Base-by-base conservation (phyloP, 2,113 vertebrate species). In the Lycaon pictus region DNA sequence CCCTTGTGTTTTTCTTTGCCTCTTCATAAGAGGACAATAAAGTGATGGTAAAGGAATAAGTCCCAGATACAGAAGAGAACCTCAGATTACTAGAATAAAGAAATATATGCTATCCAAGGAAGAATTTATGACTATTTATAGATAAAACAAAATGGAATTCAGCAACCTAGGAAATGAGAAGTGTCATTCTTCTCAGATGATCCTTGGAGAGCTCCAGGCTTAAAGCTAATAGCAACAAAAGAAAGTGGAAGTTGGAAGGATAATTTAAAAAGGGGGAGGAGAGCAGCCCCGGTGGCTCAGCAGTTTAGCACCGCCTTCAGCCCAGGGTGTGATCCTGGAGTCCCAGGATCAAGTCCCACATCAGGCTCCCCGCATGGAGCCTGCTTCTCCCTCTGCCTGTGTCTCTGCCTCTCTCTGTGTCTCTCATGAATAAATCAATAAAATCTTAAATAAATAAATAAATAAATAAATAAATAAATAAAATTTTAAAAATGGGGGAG, bases 31-130 rank as follows among this genome's bases (percentile, higher is more conserved):
- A 94, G 32, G 13, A 25, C 29, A 77, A 58, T 94, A 62, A 65
- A 82, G 72, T 83, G 11, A 95, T 63, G 29, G 2, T 15, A 74
- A 86, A 88, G 69, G 9, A 71, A 82, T 85, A 80, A 76, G 11
- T 7, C 56, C 51, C 37, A 69, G 51, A 58, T 72, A 84, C 9
- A 48, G 37, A 96, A 85, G 32, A 79, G 11, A 96, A 82, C 60
- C 35, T 93, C 51, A 84, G 5, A 85, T 93, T 95, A 93, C n/a
- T 93, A 82, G 48, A 90, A 90, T 56, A 83, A 96, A 82, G 4
- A 74, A 94, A 83, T 63, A 6, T 69, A 79, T 58, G 29, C 6
- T 12, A 84, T 48, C 10, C 29, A 62, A 81, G n/a, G 88, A 94
- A 56, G 37, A 80, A 43, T 79, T 20, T 48, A 77, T 80, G 25